Evolutionary conservation across 2,888 invertebrate species (phyloP).

Genomic region (Mimas tiliae): DNA sequence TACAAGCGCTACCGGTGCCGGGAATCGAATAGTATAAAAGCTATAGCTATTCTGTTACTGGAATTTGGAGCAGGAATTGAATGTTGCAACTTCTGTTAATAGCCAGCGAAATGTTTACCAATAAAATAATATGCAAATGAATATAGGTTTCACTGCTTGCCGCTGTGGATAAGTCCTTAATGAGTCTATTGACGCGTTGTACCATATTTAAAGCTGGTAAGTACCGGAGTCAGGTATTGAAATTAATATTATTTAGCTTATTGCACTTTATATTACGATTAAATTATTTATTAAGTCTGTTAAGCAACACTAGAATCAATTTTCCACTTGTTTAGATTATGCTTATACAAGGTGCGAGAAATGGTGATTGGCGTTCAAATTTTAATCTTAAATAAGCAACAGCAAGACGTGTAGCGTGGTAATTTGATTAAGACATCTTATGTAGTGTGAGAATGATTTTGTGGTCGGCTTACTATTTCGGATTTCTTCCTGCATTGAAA

Average conservation of each 20-base stretch:
- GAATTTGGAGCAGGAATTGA: constrained; percentile 20
- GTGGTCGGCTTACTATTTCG: constrained; percentile 38
- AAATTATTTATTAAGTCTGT: too few species aligned
- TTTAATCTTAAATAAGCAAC: background rate
- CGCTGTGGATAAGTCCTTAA: constrained; percentile 3
- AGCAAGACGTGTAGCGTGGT: background rate
- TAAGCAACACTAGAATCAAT: background rate
- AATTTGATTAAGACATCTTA: constrained; percentile 9
- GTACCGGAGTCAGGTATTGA: background rate
- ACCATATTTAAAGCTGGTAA: background rate
- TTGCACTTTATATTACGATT: background rate
- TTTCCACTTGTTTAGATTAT: background rate
- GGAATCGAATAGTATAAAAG: background rate
- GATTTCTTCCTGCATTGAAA: constrained; percentile 45
- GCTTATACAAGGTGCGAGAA: background rate
- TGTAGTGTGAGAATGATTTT: constrained; percentile 33
- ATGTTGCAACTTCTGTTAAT: constrained; percentile 14
- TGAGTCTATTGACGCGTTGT: background rate
- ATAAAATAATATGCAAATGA: constrained; percentile 21
- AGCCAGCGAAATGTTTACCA: constrained; percentile 12
- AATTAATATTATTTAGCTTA: constrained; percentile 3
- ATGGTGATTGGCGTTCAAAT: background rate
- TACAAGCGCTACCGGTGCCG: background rate
- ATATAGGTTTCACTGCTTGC: background rate
- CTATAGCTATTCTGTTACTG: background rate